phyloP scores from a whole-genome alignment of 2,888 invertebrate species.

The Dorcus parallelipipedus region DNA sequence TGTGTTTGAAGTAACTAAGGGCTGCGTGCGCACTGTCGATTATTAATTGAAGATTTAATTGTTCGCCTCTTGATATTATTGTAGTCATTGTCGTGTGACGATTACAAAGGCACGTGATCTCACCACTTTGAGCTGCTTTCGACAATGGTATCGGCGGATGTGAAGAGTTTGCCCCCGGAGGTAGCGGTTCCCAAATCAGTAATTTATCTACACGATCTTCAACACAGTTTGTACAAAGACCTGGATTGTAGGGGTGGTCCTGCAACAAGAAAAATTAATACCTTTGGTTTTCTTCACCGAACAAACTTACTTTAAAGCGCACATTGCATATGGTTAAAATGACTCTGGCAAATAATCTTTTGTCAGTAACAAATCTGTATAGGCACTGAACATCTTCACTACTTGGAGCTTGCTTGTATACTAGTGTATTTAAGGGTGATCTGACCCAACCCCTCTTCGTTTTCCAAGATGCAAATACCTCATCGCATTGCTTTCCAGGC shows the following conservation, averaged over 20 bases:
- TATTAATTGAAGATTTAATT: conserved; percentile 75
- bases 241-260: conserved; percentile 75
- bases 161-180: conserved; percentile 46
- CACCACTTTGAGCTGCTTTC: conserved; percentile 63
- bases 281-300: not conserved
- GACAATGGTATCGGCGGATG: conserved; percentile 50
- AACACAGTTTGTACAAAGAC: conserved; percentile 80
- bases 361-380: conserved; percentile 81
- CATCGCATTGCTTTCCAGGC: conserved; percentile 78
- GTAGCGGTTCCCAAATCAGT: conserved; percentile 72
- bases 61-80: conserved; percentile 64
- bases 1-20: conserved; percentile 83
- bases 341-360: conserved; percentile 75
- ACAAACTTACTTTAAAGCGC: conserved; percentile 66
- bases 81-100: conserved; percentile 58
- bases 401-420: conserved; percentile 75
- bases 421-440: conserved; percentile 82
- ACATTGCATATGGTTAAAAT: conserved; percentile 74
- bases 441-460: conserved; percentile 70
- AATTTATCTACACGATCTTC: conserved; percentile 83
- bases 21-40: conserved; percentile 84
- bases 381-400: conserved; percentile 75
- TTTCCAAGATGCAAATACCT: conserved; percentile 83
- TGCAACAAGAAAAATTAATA: conserved; percentile 33
- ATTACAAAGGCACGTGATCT: conserved; percentile 73